A percentile compares a stretch with the other conserved stretches of the same genome.
Evolutionary conservation across 2,113 vertebrate genomes (phyloP).

Genomic region (Mustela nigripes): DNA sequence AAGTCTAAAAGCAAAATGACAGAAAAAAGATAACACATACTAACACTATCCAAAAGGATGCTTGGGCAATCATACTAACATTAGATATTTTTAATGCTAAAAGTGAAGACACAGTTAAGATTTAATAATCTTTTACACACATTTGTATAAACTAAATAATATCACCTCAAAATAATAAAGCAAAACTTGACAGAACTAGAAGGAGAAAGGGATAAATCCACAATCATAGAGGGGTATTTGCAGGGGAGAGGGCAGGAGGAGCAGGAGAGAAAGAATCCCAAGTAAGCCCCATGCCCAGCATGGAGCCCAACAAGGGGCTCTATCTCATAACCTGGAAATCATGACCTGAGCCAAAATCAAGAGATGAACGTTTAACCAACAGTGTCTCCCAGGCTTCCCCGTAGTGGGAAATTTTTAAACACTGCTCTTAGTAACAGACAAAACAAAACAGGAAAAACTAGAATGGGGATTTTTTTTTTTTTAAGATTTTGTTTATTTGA

Average conservation of each 20-base stretch:
- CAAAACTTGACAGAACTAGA: background rate
- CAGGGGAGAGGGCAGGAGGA: rapidly evolving
- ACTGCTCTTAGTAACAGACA: background rate
- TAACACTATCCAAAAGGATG: background rate
- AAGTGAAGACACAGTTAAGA: background rate
- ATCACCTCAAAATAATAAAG: background rate
- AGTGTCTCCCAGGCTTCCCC: background rate
- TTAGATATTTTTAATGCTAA: background rate
- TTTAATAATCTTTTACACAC: background rate
- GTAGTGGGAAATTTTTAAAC: background rate
- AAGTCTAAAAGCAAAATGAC: background rate
- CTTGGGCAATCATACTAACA: background rate
- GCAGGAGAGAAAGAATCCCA: background rate
- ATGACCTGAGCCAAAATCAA: background rate
- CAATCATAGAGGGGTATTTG: background rate
- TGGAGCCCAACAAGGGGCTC: background rate
- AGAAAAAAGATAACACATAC: background rate
- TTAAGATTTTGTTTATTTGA: too few relatives aligned
- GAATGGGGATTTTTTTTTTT: background rate
- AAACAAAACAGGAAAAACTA: background rate
- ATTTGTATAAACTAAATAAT: background rate
- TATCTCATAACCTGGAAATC: background rate
- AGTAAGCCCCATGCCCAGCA: background rate
- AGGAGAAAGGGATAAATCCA: background rate
- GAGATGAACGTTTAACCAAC: background rate